A percentile compares a stretch with the other conserved stretches of the same genome.
Evolutionary conservation across 2,797 vertebrate genomes (phyloP).

Genomic region (Pseudochromis fuscus): DNA sequence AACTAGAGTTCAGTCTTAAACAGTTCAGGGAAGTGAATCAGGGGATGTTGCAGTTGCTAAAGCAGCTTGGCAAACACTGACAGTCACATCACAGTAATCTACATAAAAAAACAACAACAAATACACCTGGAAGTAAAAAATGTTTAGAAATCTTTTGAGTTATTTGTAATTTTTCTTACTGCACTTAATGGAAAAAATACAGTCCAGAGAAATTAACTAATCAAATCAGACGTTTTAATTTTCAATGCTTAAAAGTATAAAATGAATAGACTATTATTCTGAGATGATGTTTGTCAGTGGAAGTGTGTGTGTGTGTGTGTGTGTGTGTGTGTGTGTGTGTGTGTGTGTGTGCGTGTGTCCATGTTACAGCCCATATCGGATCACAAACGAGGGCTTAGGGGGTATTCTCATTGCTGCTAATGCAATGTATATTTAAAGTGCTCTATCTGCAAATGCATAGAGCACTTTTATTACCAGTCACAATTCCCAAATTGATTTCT

Average conservation of each 20-base stretch:
- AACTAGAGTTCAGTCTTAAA: not conserved
- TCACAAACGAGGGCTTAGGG: not conserved
- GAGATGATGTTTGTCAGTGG: not conserved
- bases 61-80: not conserved
- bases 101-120: not conserved
- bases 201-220: not conserved
- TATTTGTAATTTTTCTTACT: not conserved
- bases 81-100: not conserved
- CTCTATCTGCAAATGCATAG: slow-evolving; percentile 3
- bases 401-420: slow-evolving; percentile 5
- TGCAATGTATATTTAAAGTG: slow-evolving; percentile 2
- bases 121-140: not conserved
- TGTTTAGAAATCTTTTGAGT: not conserved
- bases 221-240: not conserved
- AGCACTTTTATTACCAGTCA: not conserved
- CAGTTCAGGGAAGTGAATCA: not conserved
- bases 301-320: not conserved
- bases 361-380: not conserved
- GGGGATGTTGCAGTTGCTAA: no score
- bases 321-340: not conserved
- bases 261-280: not conserved
- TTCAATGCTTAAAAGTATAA: not conserved
- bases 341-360: not conserved
- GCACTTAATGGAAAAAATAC: slow-evolving; percentile 9
- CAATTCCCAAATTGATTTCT: slow-evolving; percentile 11